These are phyloP conservation scores for Hedychridium roseum DNA, from an alignment of 2,888 invertebrate species.

Conservation along the genomic window DNA sequence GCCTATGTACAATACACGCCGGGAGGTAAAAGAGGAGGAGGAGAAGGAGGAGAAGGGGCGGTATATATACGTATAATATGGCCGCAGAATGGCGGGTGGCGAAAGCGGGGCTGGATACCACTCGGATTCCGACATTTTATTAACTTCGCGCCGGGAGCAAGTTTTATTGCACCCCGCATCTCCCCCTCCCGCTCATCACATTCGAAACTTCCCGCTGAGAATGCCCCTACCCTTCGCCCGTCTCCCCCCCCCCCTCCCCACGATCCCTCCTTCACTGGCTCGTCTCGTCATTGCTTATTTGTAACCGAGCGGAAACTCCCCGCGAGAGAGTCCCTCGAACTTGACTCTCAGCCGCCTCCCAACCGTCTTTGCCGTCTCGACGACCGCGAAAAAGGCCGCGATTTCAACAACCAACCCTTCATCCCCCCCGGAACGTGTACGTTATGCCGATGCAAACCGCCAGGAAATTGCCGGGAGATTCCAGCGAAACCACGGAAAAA, in stretches of 20 bases:
- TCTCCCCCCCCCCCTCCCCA: too few species aligned
- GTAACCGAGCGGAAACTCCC: slow-evolving; percentile 17
- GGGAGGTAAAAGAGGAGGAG: too few species aligned
- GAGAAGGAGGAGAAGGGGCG: too few species aligned
- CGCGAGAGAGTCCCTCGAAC: slow-evolving; percentile 15
- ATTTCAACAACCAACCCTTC: too few species aligned
- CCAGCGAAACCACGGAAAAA: too few species aligned
- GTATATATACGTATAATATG: slow-evolving; percentile 2
- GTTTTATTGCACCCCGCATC: slow-evolving; percentile 19
- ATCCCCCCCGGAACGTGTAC: too few species aligned
- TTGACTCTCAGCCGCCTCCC: slow-evolving; percentile 17
- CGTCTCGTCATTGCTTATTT: slow-evolving; percentile 18
- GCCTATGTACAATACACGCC: slow-evolving; percentile 9
- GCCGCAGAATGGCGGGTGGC: background rate
- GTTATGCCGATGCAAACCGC: too few species aligned
- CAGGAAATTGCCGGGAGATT: too few species aligned
- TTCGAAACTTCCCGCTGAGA: slow-evolving; percentile 23
- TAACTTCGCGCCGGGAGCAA: slow-evolving; percentile 17
- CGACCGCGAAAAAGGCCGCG: background rate
- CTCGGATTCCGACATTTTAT: slow-evolving; percentile 13
- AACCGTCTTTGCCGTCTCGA: background rate
- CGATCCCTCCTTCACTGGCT: background rate
- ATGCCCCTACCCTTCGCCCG: too few species aligned
- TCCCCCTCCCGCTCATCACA: slow-evolving; percentile 17
- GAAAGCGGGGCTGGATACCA: slow-evolving; percentile 1